These are phyloP conservation scores for Asobara japonica DNA, from an alignment of 1,140 invertebrate species.

Conservation along the genomic window DNA sequence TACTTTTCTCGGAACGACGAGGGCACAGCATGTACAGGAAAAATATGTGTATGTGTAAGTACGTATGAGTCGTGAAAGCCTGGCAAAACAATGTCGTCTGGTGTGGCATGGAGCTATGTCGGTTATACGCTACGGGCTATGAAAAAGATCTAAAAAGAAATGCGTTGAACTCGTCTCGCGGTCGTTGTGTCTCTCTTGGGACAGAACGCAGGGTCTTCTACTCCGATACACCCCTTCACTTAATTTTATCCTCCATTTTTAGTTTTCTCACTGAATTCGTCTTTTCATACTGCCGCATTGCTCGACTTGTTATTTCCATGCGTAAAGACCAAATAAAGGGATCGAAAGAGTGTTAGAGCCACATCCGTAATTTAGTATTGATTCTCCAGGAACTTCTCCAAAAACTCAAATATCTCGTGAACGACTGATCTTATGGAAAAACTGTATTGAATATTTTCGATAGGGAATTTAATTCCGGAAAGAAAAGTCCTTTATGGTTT, in stretches of 20 bases:
- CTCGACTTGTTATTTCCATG: slow-evolving; percentile 23
- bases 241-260: not conserved
- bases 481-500: too few species aligned
- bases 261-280: not conserved
- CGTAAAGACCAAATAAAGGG: not conserved
- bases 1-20: not conserved
- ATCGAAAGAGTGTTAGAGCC: too few species aligned
- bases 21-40: not conserved
- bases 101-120: not conserved
- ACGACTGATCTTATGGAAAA: too few species aligned
- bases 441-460: too few species aligned
- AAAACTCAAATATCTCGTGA: too few species aligned
- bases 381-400: too few species aligned
- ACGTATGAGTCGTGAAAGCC: slow-evolving; percentile 9
- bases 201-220: slow-evolving; percentile 22
- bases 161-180: slow-evolving; percentile 26
- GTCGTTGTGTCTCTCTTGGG: slow-evolving; percentile 15
- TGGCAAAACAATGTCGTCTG: slow-evolving; percentile 31
- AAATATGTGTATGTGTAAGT: slow-evolving; percentile 8
- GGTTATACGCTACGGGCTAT: not conserved
- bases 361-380: too few species aligned
- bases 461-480: too few species aligned
- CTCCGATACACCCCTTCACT: not conserved
- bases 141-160: slow-evolving; percentile 17
- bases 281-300: slow-evolving; percentile 8